phyloP scores from a whole-genome alignment of 2,113 vertebrate species.

The Xiphias gladius region DNA sequence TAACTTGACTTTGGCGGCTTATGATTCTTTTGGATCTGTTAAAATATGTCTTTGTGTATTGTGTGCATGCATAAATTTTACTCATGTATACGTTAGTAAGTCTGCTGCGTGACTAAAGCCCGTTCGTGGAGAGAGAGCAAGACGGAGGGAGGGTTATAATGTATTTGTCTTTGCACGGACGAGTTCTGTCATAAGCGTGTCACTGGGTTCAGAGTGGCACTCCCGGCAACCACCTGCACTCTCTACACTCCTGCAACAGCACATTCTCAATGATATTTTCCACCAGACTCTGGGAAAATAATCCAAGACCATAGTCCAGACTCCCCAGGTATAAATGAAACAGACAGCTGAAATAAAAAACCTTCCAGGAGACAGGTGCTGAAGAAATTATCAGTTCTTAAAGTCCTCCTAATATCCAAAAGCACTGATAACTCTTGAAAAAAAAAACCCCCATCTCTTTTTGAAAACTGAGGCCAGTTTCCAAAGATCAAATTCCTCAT shows the following conservation, averaged over 20 bases:
- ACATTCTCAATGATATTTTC: constrained; percentile 1
- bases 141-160: no score
- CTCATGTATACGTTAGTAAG: no score
- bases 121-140: not conserved
- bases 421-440: no score
- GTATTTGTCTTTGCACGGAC: not conserved
- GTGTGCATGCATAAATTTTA: no score
- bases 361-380: constrained; percentile 3
- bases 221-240: not conserved
- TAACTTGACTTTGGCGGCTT: no score
- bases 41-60: no score
- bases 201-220: constrained; percentile 4
- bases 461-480: not conserved
- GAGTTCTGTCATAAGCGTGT: not conserved
- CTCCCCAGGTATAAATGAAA: constrained; percentile 14
- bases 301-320: not conserved
- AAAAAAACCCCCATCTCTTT: not conserved
- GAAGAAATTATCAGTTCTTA: constrained; percentile 15
- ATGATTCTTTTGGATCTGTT: no score
- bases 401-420: not conserved
- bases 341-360: not conserved
- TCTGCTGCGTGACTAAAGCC: no score
- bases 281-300: constrained; percentile 2
- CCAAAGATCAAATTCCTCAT: constrained; percentile 27
- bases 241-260: not conserved